Evolutionary conservation across 2,113 vertebrate genomes (phyloP).

Genomic region (Turnix velox): DNA sequence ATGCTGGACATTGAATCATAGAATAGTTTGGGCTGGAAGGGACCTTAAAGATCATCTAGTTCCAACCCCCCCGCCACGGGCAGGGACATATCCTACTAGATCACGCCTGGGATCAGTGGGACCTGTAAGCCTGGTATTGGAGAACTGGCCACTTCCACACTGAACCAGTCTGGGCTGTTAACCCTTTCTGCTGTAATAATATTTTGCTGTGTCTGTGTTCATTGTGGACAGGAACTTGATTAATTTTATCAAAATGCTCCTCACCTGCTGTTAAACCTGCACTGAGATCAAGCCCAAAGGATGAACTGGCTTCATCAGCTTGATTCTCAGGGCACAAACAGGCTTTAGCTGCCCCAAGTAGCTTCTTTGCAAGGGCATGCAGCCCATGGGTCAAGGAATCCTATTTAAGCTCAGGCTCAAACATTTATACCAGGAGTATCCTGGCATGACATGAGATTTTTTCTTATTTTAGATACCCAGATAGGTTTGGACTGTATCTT

Average conservation of each 20-base stretch:
- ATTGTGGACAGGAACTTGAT: neutral
- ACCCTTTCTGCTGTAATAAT: neutral
- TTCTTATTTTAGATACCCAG: neutral
- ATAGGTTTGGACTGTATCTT: neutral
- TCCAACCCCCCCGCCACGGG: too few species aligned
- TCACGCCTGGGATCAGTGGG: too few species aligned
- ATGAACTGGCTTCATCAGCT: neutral
- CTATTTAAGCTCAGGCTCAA: neutral
- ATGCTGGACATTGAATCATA: accelerated
- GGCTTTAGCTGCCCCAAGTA: neutral
- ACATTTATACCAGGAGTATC: neutral
- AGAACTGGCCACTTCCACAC: accelerated
- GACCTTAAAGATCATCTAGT: too few species aligned
- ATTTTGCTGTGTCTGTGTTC: neutral
- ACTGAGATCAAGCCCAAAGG: neutral
- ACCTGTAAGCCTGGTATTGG: neutral
- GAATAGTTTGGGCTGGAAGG: too few species aligned
- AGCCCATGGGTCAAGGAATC: neutral
- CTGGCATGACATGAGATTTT: neutral
- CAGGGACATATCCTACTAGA: too few species aligned
- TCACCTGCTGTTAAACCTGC: neutral
- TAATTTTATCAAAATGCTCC: neutral
- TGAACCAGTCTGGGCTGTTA: neutral
- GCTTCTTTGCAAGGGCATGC: too few species aligned
- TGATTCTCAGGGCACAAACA: neutral